A percentile compares a stretch with the other conserved stretches of the same genome.
Evolutionary conservation across 2,797 vertebrate genomes (phyloP).

Genomic region (Nothura maculosa): DNA sequence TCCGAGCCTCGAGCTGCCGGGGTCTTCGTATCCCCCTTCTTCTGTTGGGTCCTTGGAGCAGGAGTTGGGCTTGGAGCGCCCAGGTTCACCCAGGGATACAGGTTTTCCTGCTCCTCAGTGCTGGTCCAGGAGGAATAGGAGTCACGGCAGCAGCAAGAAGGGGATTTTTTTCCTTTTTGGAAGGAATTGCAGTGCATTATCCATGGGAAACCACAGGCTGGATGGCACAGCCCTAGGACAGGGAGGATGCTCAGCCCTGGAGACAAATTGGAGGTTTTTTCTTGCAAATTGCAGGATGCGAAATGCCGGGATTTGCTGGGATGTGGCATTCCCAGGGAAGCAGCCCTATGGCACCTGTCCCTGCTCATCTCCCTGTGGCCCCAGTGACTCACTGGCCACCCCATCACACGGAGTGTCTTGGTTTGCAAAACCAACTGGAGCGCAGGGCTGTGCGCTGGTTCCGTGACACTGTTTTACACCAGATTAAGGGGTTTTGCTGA

Average conservation of each 20-base stretch:
- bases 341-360: background rate
- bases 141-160: background rate
- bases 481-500: background rate
- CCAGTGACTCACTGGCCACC: fast-evolving
- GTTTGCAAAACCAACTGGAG: background rate
- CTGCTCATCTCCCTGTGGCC: fast-evolving
- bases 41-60: background rate
- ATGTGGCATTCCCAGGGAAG: background rate
- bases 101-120: background rate
- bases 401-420: fast-evolving
- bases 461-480: fast-evolving
- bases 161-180: background rate
- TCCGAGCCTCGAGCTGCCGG: fast-evolving
- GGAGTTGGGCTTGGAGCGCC: background rate
- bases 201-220: background rate
- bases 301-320: background rate
- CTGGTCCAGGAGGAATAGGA: background rate
- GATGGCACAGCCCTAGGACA: background rate
- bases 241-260: background rate
- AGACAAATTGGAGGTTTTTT: too few species aligned
- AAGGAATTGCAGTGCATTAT: background rate
- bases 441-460: fast-evolving
- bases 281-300: fast-evolving
- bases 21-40: fast-evolving
- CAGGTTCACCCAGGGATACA: fast-evolving